Conservation (phyloP, 2,113 vertebrate genomes). For the Pithys albifrons region DNA sequence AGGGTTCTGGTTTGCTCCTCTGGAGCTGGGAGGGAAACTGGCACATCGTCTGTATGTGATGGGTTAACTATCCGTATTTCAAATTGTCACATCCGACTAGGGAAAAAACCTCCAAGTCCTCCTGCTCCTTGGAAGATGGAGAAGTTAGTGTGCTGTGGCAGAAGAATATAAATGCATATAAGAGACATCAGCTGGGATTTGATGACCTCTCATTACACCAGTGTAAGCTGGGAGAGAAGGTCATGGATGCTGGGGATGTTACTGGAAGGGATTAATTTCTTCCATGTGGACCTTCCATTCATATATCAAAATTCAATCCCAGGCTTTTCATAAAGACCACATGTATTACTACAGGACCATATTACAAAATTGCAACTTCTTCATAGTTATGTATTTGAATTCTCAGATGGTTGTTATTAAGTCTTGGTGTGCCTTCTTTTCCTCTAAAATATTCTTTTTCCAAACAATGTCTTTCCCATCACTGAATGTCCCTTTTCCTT, state of each 20-base stretch:
- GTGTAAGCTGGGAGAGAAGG: neutral
- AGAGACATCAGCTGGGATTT: neutral
- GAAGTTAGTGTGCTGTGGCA: neutral
- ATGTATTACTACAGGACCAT: neutral
- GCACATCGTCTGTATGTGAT: no score
- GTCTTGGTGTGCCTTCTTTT: accelerated
- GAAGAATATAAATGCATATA: neutral
- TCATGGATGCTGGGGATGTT: neutral
- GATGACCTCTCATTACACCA: neutral
- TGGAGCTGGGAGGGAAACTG: neutral
- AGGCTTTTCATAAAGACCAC: neutral
- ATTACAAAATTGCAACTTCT: neutral
- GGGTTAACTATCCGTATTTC: neutral
- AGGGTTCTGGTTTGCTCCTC: neutral
- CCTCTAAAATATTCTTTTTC: neutral
- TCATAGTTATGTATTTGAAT: neutral
- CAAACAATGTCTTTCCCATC: neutral
- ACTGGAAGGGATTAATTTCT: neutral
- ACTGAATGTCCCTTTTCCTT: neutral
- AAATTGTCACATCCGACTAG: neutral
- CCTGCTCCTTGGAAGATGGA: neutral
- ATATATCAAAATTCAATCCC: neutral
- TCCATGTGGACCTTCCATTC: neutral
- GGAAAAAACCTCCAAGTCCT: neutral
- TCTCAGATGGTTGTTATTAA: neutral